Conservation (phyloP, 2,113 vertebrate species). For the Microtus pennsylvanicus region DNA sequence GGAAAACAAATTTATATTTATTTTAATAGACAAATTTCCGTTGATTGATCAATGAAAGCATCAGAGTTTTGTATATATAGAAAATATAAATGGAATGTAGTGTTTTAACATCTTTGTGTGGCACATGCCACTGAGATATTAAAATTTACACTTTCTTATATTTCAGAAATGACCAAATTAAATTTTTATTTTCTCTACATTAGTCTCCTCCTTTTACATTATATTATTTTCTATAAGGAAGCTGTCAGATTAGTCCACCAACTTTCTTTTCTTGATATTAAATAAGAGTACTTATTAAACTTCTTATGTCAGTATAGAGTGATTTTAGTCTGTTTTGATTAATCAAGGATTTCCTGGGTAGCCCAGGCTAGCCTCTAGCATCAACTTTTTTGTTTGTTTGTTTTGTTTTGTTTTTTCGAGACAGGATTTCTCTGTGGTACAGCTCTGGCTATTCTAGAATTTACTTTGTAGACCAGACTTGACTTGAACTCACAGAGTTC, state of each 20-base stretch:
- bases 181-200: constrained; percentile 11
- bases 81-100: not conserved
- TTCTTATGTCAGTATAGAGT: not conserved
- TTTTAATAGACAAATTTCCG: not conserved
- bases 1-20: not conserved
- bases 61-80: not conserved
- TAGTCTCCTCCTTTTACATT: constrained; percentile 8
- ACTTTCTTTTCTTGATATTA: constrained; percentile 33
- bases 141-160: constrained; percentile 1
- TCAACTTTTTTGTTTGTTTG: not conserved
- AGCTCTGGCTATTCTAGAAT: not conserved
- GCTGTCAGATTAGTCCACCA: not conserved
- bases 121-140: not conserved
- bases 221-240: constrained; percentile 3
- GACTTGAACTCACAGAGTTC: not conserved
- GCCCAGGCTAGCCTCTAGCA: not conserved
- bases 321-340: not conserved
- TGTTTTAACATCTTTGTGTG: not conserved
- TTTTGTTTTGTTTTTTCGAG: not conserved
- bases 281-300: not conserved
- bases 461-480: not conserved
- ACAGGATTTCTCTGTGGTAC: not conserved
- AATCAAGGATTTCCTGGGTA: not conserved
- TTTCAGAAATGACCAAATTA: constrained; percentile 36
- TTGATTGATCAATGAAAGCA: not conserved